Evolutionary conservation across 2,797 vertebrate genomes (phyloP).

Genomic region (Gymnoscopelus braueri): DNA sequence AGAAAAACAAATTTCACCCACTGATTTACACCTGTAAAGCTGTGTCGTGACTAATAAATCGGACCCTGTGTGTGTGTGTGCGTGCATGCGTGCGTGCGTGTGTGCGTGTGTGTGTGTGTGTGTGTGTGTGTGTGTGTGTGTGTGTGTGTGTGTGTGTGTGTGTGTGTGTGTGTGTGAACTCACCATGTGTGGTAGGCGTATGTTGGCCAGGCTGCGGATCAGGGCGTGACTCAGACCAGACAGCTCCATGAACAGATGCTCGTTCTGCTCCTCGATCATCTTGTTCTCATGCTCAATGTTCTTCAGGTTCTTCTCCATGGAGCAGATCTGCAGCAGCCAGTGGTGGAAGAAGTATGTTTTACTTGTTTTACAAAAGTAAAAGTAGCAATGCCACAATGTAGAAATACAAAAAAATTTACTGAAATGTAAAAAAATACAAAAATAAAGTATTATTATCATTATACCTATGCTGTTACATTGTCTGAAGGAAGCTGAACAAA

Average conservation of each 20-base stretch:
- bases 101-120: neutral
- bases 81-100: neutral
- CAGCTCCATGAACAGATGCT: constrained; percentile 96
- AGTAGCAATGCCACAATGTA: too few relatives aligned
- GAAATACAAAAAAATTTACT: too few relatives aligned
- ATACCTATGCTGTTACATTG: too few relatives aligned
- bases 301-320: constrained; percentile 98
- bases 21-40: too few relatives aligned
- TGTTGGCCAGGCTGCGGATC: constrained; percentile 96
- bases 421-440: too few relatives aligned
- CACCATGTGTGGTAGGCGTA: constrained; percentile 98
- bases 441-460: too few relatives aligned
- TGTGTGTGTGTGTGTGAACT: constrained; percentile 56
- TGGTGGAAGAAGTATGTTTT: neutral
- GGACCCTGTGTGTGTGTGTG: too few relatives aligned
- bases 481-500: too few relatives aligned
- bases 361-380: neutral
- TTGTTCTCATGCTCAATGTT: constrained; percentile 98
- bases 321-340: constrained; percentile 83
- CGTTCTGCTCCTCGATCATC: constrained; percentile 98
- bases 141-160: neutral
- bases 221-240: constrained; percentile 97
- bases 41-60: too few relatives aligned
- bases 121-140: neutral
- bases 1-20: too few relatives aligned